A percentile compares a stretch with the other conserved stretches of the same genome.
phyloP scores from a whole-genome alignment of 2,888 invertebrate genomes.

The Stratiomys singularior region DNA sequence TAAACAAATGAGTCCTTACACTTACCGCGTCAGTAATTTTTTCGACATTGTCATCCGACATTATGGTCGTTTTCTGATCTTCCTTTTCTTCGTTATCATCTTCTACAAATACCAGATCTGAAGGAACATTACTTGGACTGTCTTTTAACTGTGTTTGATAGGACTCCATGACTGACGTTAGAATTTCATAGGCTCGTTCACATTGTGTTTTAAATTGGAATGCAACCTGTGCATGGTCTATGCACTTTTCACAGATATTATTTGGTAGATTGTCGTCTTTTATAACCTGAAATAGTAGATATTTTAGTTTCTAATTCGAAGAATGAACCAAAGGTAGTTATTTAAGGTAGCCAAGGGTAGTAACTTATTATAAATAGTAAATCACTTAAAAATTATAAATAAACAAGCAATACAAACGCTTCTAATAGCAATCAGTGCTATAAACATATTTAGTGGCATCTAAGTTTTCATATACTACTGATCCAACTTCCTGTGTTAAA shows the following conservation, averaged over 20 bases:
- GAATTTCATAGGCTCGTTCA: constrained; percentile 60
- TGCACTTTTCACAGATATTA: constrained; percentile 61
- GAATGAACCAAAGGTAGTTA: constrained; percentile 48
- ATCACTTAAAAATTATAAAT: too few relatives aligned
- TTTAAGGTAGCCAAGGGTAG: background rate
- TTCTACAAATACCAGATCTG: background rate
- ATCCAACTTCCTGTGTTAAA: too few relatives aligned
- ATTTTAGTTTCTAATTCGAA: too few relatives aligned
- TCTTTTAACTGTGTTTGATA: background rate
- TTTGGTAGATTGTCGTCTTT: constrained; percentile 64
- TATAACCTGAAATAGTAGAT: constrained; percentile 64
- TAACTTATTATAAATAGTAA: too few relatives aligned
- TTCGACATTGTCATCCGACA: too few relatives aligned
- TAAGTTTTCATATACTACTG: too few relatives aligned
- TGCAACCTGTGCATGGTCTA: constrained; percentile 58
- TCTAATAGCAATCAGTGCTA: too few relatives aligned
- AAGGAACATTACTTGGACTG: background rate
- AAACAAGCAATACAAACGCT: too few relatives aligned
- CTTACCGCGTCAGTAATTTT: too few relatives aligned
- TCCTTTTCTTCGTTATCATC: background rate
- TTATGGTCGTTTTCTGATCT: too few relatives aligned
- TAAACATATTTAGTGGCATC: too few relatives aligned
- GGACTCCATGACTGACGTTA: constrained; percentile 57
- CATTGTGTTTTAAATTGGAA: constrained; percentile 62
- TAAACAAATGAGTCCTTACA: too few relatives aligned